These are phyloP conservation scores for Brachypodius melanocephalos DNA, from an alignment of 2,113 vertebrate genomes.

Conservation along the genomic window DNA sequence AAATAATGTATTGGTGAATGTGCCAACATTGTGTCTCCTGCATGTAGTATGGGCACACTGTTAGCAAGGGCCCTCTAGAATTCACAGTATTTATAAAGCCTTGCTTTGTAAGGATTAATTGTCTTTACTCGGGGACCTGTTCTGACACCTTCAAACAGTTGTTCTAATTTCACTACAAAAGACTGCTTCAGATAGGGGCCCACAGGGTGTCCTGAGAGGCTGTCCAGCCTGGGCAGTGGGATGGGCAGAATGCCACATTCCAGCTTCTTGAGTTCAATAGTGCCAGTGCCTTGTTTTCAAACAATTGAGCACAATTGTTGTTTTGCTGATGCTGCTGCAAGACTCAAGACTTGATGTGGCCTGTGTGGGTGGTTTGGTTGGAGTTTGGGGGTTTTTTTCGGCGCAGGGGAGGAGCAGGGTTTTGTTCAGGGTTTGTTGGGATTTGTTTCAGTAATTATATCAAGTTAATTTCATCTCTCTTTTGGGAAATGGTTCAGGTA, in stretches of 20 bases:
- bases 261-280: accelerated
- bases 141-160: background rate
- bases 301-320: accelerated
- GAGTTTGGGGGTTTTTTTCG: accelerated
- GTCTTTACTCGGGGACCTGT: accelerated
- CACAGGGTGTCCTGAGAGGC: background rate
- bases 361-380: background rate
- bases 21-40: background rate
- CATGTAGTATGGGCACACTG: accelerated
- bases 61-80: background rate
- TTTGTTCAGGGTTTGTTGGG: background rate
- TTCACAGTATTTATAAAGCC: background rate
- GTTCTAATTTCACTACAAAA: background rate
- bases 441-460: background rate
- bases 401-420: accelerated
- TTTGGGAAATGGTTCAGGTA: background rate
- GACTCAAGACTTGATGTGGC: background rate
- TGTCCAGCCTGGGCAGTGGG: background rate
- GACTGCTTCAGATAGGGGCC: background rate
- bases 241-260: background rate
- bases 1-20: background rate
- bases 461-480: background rate
- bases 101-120: background rate
- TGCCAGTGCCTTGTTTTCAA: accelerated
- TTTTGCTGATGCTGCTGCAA: background rate